Evolutionary conservation across 2,113 vertebrate species (phyloP).

Genomic region (Channa argus): DNA sequence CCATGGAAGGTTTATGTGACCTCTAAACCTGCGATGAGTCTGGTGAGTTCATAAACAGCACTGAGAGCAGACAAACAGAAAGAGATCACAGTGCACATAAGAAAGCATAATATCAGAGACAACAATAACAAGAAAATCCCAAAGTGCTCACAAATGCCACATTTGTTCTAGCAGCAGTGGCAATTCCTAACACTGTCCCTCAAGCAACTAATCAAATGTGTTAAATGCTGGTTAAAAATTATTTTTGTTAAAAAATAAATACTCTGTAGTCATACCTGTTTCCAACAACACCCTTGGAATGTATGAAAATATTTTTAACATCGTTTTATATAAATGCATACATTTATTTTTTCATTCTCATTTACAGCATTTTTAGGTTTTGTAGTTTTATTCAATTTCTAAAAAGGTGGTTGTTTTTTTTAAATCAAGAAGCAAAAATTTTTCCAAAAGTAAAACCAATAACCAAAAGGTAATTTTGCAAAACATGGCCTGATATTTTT

Average conservation of each 20-base stretch:
- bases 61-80: constrained; percentile 20
- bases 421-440: background rate
- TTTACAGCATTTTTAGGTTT: background rate
- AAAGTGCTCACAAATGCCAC: constrained; percentile 21
- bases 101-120: constrained; percentile 18
- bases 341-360: background rate
- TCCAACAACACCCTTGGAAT: constrained; percentile 57
- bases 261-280: constrained; percentile 12
- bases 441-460: background rate
- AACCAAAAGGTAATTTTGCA: background rate
- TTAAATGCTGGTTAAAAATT: constrained; percentile 20
- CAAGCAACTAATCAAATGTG: background rate
- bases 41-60: constrained; percentile 8
- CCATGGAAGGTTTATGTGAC: background rate
- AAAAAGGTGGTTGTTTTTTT: background rate
- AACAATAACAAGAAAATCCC: background rate
- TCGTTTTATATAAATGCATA: constrained; percentile 19
- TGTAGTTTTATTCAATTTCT: background rate
- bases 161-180: constrained; percentile 38
- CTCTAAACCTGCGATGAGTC: background rate
- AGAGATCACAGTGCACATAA: constrained; percentile 52
- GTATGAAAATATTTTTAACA: constrained; percentile 62
- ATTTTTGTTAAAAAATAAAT: constrained; percentile 51
- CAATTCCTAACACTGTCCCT: background rate
- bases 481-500: background rate